These are phyloP conservation scores for Ceyx erithaca DNA, from an alignment of 2,797 vertebrate genomes.

Conservation along the genomic window DNA sequence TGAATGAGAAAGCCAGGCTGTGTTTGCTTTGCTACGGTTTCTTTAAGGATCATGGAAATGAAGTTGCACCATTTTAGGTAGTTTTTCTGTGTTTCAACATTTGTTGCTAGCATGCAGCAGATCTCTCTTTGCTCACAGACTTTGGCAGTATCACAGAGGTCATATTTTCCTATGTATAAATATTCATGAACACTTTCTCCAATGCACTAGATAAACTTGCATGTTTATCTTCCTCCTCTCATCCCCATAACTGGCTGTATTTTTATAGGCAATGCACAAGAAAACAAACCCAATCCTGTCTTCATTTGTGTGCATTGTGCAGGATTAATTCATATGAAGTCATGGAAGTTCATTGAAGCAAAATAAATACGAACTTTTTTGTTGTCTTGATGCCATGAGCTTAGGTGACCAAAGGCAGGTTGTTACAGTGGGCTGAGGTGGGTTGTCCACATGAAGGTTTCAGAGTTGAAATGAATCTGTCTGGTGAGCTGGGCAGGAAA, in stretches of 20 bases:
- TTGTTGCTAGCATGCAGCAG: not conserved
- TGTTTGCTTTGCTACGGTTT: not conserved
- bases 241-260: not conserved
- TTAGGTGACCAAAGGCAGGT: not conserved
- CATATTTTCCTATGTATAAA: constrained; percentile 25
- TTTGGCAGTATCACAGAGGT: constrained; percentile 26
- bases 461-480: not conserved
- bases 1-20: not conserved
- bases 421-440: not conserved
- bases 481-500: not conserved
- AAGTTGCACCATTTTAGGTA: not conserved
- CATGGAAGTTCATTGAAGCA: not conserved
- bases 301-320: not conserved
- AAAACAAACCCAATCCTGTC: not conserved
- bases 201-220: not conserved
- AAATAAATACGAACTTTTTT: not conserved
- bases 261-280: not conserved
- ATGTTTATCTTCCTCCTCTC: not conserved
- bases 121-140: constrained; percentile 11
- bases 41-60: not conserved
- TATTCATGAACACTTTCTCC: constrained; percentile 27
- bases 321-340: not conserved
- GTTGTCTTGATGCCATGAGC: not conserved
- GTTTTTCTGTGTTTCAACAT: not conserved
- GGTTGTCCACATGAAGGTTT: not conserved